Evolutionary conservation across 2,113 vertebrate genomes (phyloP), one percentile per base, ranked within the genome.

Genomic region (Bufo bufo): DNA sequence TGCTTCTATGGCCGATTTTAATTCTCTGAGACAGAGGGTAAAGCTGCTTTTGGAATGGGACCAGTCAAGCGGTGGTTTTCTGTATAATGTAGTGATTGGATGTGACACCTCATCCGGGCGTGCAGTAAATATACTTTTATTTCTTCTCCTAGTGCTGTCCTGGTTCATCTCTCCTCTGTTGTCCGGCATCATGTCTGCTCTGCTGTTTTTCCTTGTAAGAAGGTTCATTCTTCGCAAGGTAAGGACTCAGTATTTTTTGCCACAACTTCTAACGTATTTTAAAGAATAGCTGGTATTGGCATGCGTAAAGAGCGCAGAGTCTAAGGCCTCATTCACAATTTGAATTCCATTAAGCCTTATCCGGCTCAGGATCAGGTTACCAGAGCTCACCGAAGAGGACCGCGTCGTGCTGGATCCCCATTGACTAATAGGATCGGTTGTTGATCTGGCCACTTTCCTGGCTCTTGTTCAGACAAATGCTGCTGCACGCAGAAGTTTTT

Each of bases 111-210:
- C 0, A 2, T 63, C 7, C 20, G 19, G 3, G 61, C 9, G 17
- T 23, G 4, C 5, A 69, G 33, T 71, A 71, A 33, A 45, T n/a
- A 9, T 33, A 2, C 4, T 33, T 43, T 52, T 20, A 50, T 11
- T 52, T 23, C 52, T 82, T 79, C 72, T 80, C 49, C 63, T 92
- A 99, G 98, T 99, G 92, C 90, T 96, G 59, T 99, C 98, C 89
- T 99, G 98, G 98, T 99, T 99, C 93, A 92, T 99, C 89, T 99
- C 98, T 0, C 98, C 98, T 4, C 92, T 99, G 52, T 96, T 99
- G 45, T 99, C 98, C 0, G 98, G 98, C 72, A 93, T 97, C 89
- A 99, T 98, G 97, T 99, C 98, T 90, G 97, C 96, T 85, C 45
- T 97, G 90, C 95, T 99, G 49, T 99, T 99, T 93, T 98, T 96